Conservation (phyloP, 2,113 vertebrate genomes). For the Tenebrosternarchus preto region DNA sequence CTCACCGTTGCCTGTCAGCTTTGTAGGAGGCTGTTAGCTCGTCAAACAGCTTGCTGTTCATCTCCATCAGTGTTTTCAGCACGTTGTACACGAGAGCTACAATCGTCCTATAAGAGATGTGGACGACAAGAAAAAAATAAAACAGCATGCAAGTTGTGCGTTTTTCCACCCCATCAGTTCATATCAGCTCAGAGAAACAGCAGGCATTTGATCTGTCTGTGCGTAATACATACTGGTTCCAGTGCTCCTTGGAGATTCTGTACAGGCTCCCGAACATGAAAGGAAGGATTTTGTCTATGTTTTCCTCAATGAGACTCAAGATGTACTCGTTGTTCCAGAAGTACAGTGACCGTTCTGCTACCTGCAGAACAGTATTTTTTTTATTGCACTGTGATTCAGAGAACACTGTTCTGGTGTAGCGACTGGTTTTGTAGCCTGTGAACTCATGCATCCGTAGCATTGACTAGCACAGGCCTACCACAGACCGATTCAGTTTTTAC, state of each 20-base stretch:
- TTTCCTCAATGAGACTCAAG: constrained; percentile 97
- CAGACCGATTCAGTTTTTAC: no score
- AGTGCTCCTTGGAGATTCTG: constrained; percentile 99
- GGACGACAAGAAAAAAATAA: background rate
- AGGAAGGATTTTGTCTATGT: constrained; percentile 92
- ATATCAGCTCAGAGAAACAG: no score
- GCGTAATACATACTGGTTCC: constrained; percentile 89
- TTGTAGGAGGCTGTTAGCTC: constrained; percentile 95
- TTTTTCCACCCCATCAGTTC: no score
- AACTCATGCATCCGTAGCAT: no score
- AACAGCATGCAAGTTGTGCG: no score
- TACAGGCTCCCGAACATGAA: constrained; percentile 98
- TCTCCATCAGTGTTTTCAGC: constrained; percentile 97
- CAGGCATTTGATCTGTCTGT: no score
- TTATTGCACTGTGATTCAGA: background rate
- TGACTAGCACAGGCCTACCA: no score
- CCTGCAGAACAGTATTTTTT: constrained; percentile 68
- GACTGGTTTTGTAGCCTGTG: background rate
- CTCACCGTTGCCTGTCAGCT: constrained; percentile 89
- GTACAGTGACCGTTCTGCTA: constrained; percentile 94
- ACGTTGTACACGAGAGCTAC: constrained; percentile 96
- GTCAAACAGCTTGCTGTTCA: constrained; percentile 95
- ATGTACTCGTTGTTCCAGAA: constrained; percentile 99
- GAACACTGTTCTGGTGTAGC: background rate
- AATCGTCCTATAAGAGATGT: constrained; percentile 81